Base-by-base conservation (phyloP, 2,797 vertebrate genomes). In the Ambastaia sidthimunki region DNA sequence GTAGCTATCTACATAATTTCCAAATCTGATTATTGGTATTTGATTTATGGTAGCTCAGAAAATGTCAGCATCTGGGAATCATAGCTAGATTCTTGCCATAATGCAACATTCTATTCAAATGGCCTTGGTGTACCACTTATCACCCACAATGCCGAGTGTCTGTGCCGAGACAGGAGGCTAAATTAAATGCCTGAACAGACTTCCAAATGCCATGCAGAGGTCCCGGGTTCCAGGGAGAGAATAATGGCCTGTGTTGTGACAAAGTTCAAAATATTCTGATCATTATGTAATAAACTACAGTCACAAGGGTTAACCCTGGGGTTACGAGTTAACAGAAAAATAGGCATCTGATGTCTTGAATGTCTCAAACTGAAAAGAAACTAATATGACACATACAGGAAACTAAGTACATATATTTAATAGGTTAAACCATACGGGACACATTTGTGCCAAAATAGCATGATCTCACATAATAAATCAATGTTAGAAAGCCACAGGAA, bases 191-290 rank as follows among this genome's bases (percentile, higher is more conserved):
- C n/a, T n/a, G n/a, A n/a, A n/a, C 50, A 41, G 63, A 50, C 52
- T 60, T 59, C 41, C 34, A 52, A 73, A 68, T 15, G 67, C 70
- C 78, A 71, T 52, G n/a, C 18, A 59, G 71, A 47, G 13, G 25
- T 15, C 47, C 25, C 12, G 57, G 60, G 13, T 19, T 15, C 47
- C 25, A 16, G 57, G 60, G 37, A 69, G 70, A 78, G 44, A 59
- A 82, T 75, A 72, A 80, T n/a, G 41, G 68, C 41, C 31, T 15
- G 10, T 21, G 28, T 74, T 72, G 25, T 81, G 19, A 50, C 19
- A 54, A 31, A 80, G 71, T 21, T 50, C 15, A 34, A 18, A 55
- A 69, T 50, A 11, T 76, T 75, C 44, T 60, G 21, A 71, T 66
- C 19, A 69, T 37, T 54, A 62, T 65, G 69, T 70, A 60, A 63